A percentile compares a stretch with the other conserved stretches of the same genome.
phyloP scores from a whole-genome alignment of 2,888 invertebrate species.

The Lypha dubia region DNA sequence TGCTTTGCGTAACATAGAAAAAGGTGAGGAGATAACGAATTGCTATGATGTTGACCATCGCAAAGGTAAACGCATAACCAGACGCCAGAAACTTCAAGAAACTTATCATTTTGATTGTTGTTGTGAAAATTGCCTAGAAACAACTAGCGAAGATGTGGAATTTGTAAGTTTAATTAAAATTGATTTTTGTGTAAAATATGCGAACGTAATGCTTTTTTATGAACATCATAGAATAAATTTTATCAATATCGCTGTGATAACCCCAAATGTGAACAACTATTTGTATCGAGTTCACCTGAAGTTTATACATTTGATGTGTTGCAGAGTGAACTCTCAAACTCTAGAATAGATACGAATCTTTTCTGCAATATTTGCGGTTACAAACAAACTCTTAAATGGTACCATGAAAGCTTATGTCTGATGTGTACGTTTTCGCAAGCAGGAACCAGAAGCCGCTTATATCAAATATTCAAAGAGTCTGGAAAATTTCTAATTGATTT shows the following conservation, averaged over 20 bases:
- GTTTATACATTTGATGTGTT: slow-evolving; percentile 75
- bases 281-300: slow-evolving; percentile 69
- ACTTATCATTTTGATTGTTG: slow-evolving; percentile 92
- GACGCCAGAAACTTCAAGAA: slow-evolving; percentile 86
- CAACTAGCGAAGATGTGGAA: slow-evolving; percentile 35
- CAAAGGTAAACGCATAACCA: slow-evolving; percentile 85
- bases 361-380: slow-evolving; percentile 72
- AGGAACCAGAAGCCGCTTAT: slow-evolving; percentile 69
- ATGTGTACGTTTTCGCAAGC: slow-evolving; percentile 31
- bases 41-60: slow-evolving; percentile 93
- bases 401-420: slow-evolving; percentile 56
- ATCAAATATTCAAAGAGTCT: slow-evolving; percentile 68
- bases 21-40: slow-evolving; percentile 90
- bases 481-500: slow-evolving; percentile 73
- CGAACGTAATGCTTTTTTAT: not conserved
- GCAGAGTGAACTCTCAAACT: slow-evolving; percentile 44
- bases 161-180: slow-evolving; percentile 50
- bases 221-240: slow-evolving; percentile 73
- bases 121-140: slow-evolving; percentile 87
- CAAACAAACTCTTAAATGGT: slow-evolving; percentile 73
- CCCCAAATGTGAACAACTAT: slow-evolving; percentile 74
- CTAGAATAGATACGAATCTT: not conserved
- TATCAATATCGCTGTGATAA: slow-evolving; percentile 78
- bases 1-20: slow-evolving; percentile 86
- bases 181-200: not conserved